Evolutionary conservation across 2,888 invertebrate genomes (phyloP).

Genomic region (Polydrusus pterygomalis): DNA sequence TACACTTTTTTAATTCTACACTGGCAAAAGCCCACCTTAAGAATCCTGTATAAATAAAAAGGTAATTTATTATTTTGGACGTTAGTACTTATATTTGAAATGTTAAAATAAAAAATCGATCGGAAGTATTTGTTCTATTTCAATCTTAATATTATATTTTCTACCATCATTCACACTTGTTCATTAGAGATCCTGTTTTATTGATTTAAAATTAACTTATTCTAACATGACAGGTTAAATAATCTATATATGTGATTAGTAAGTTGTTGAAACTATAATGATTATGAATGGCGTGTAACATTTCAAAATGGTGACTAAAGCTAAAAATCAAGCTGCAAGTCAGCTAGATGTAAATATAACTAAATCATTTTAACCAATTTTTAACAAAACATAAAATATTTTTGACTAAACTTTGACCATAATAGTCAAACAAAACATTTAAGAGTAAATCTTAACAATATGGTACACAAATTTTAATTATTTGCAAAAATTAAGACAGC

Average conservation of each 20-base stretch:
- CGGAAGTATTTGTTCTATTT: conserved; percentile 33
- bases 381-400: conserved; percentile 45
- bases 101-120: conserved; percentile 37
- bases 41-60: too few relatives aligned
- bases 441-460: conserved; percentile 41
- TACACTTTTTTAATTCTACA: too few relatives aligned
- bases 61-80: background rate
- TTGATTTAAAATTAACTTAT: conserved; percentile 40
- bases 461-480: conserved; percentile 39
- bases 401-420: conserved; percentile 43
- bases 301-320: conserved; percentile 31
- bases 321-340: conserved; percentile 31
- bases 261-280: conserved; percentile 26
- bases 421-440: conserved; percentile 40
- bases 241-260: conserved; percentile 42
- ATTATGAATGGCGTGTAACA: conserved; percentile 11
- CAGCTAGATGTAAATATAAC: conserved; percentile 24
- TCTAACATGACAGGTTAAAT: conserved; percentile 33
- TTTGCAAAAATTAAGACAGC: conserved; percentile 39
- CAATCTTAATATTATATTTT: conserved; percentile 35
- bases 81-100: conserved; percentile 34
- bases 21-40: too few relatives aligned
- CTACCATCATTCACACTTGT: conserved; percentile 49
- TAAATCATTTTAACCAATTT: conserved; percentile 43
- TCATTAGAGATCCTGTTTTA: conserved; percentile 48